Base-by-base conservation (phyloP, 1,140 invertebrate species). In the Ips nitidus region DNA sequence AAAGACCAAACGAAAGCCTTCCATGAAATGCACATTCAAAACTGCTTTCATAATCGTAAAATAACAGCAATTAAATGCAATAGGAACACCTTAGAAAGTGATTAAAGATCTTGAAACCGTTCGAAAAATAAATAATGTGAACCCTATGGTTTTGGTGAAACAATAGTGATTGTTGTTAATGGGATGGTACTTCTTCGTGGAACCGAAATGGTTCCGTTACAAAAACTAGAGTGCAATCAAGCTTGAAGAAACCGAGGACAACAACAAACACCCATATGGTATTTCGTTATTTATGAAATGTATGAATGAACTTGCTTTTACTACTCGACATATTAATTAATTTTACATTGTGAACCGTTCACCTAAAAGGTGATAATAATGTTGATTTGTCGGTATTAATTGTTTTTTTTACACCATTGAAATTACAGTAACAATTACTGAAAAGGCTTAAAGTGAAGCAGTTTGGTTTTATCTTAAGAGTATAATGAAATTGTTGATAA, bases 221-320 rank as follows among this genome's bases (percentile, higher is more conserved):
- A 22, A 22, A 22, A 22, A 22, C 22, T 22, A 22, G 22, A 22
- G 22, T 22, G 22, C 22, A 22, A 22, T 22, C 22, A 22, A 22
- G 22, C 22, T 22, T 22, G 22, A 22, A 22, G 22, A 22, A 22
- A 22, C 22, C 22, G 22, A 50, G 45, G 22, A 50, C 45, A 50
- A 50, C 45, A 50, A 50, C 22, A 8, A 50, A 8, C 22, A 50
- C 22, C 45, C 45, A 50, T 6, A 22, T 50, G 6, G 6, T 50
- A 22, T 22, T 50, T 22, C 22, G 45, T 8, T 50, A 50, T 50
- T 22, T 50, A 22, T 22, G 7, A 2, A 50, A 6, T 50, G 7
- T 6, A 50, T 50, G 45, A 50, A 50, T 50, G 45, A 50, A 50
- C 22, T 50, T 50, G 45, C 45, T 50, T 50, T 50, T 50, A 50